A percentile compares a stretch with the other conserved stretches of the same genome.
Conservation (phyloP, 2,888 invertebrate species). For the Fabriciana adippe region DNA sequence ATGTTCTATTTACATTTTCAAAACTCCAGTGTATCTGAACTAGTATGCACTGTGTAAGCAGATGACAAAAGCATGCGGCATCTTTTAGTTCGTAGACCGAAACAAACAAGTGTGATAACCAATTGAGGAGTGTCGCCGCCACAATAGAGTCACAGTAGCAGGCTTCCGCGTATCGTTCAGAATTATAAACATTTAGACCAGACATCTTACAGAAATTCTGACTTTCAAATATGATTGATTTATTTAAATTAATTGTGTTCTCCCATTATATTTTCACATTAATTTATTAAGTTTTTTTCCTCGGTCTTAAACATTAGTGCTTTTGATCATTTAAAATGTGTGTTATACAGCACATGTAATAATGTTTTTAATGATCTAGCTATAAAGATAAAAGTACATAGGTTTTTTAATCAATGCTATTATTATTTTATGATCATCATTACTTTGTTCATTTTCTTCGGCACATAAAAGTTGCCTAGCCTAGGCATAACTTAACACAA, state of each 20-base stretch:
- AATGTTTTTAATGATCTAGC: too few relatives aligned
- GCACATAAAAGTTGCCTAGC: too few relatives aligned
- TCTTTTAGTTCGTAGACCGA: conserved; percentile 60
- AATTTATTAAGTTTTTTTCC: too few relatives aligned
- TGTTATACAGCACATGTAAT: too few relatives aligned
- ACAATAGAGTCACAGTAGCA: conserved; percentile 77
- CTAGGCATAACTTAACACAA: too few relatives aligned
- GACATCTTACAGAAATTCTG: not conserved
- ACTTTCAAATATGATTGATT: not conserved
- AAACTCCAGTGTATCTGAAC: conserved; percentile 12
- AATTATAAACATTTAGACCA: conserved; percentile 35
- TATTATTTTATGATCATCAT: too few relatives aligned
- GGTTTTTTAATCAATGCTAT: too few relatives aligned
- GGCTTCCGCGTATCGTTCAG: conserved; percentile 67
- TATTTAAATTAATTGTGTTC: not conserved
- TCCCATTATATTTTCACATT: not conserved
- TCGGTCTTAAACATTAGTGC: too few relatives aligned
- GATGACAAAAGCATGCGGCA: conserved; percentile 67
- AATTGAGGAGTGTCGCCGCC: conserved; percentile 57
- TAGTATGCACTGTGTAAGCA: conserved; percentile 46
- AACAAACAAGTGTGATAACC: conserved; percentile 68
- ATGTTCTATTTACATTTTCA: conserved; percentile 3
- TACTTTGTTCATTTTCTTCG: too few relatives aligned
- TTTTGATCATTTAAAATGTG: too few relatives aligned
- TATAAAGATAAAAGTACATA: too few relatives aligned